Evolutionary conservation across 2,113 vertebrate species (phyloP).

Genomic region (Marmota flaviventris): DNA sequence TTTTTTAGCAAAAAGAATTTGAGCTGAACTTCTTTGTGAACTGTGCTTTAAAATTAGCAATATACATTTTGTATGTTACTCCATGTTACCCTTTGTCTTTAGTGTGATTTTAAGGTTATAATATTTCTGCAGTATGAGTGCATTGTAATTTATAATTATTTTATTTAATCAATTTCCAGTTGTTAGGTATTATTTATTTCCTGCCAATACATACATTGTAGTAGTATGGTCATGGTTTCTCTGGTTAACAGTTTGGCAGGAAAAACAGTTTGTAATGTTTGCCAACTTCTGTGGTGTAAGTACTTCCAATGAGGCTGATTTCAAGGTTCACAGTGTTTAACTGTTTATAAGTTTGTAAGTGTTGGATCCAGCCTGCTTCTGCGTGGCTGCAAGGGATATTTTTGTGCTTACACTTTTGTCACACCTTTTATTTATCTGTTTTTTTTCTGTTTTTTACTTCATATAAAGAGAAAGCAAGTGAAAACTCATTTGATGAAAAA

Average conservation of each 20-base stretch:
- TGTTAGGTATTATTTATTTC: not conserved
- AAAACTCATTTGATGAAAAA: not conserved
- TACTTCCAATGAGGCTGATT: not conserved
- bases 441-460: not conserved
- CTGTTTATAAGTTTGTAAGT: not conserved
- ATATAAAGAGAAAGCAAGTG: not conserved
- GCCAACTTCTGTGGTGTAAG: not conserved
- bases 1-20: not conserved
- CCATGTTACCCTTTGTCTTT: not conserved
- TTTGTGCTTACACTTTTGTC: not conserved
- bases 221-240: not conserved
- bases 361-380: not conserved
- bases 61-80: not conserved
- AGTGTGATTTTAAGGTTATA: not conserved
- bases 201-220: not conserved
- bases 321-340: not conserved
- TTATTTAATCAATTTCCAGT: not conserved
- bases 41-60: not conserved
- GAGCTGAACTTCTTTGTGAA: not conserved
- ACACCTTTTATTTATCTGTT: not conserved
- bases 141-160: not conserved
- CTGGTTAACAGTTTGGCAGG: not conserved
- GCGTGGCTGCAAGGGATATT: not conserved
- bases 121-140: not conserved
- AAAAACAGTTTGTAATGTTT: not conserved